Conservation (phyloP, 2,888 invertebrate species). For the Athetis lepigone region DNA sequence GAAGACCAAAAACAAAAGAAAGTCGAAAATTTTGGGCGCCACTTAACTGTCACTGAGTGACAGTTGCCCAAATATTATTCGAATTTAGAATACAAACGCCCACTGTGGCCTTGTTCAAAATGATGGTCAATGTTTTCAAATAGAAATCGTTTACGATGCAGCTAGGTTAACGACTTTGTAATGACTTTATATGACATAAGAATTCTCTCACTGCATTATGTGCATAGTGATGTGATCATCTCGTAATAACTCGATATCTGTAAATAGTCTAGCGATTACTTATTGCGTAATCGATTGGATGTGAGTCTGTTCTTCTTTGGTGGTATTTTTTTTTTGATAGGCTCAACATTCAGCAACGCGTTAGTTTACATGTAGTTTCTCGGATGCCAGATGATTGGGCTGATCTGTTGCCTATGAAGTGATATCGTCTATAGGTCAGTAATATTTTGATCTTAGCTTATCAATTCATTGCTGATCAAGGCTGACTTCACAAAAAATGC, state of each 20-base stretch:
- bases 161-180: conserved; percentile 53
- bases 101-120: conserved; percentile 27
- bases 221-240: conserved; percentile 43
- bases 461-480: background rate
- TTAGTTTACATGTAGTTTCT: background rate
- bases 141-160: conserved; percentile 43
- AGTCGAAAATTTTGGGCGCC: too few species aligned
- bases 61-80: background rate
- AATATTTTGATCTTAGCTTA: background rate
- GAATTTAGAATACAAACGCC: conserved; percentile 12
- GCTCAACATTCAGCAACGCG: background rate
- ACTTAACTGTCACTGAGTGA: background rate
- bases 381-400: too few species aligned
- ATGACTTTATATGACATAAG: conserved; percentile 53
- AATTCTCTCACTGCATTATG: conserved; percentile 19
- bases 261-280: background rate
- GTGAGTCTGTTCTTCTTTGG: background rate
- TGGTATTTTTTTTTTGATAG: background rate
- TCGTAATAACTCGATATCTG: conserved; percentile 4
- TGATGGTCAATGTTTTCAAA: conserved; percentile 51
- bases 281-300: conserved; percentile 3
- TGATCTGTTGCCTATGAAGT: too few species aligned
- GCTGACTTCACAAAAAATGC: conserved; percentile 1
- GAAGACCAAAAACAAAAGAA: background rate
- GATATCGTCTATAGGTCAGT: too few species aligned